Conservation (phyloP, 2,888 invertebrate genomes). For the Lepetodrilus schrolli region DNA sequence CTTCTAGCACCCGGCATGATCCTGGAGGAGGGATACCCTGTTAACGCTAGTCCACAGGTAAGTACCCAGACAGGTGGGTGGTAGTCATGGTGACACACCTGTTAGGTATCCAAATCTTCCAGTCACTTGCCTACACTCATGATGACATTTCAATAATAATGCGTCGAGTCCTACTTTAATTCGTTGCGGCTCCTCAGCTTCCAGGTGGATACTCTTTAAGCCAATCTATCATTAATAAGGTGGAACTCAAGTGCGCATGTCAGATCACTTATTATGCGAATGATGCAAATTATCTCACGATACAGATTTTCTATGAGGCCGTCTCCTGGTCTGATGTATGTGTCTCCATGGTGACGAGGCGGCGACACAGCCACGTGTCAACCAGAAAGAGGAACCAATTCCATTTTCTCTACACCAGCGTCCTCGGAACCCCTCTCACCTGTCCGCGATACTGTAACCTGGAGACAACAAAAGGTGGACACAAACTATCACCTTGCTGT, state of each 20-base stretch:
- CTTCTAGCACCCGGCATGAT: constrained; percentile 72
- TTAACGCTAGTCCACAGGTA: not conserved
- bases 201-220: not conserved
- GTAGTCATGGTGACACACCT: constrained; percentile 12
- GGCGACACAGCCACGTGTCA: no score
- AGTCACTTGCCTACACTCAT: not conserved
- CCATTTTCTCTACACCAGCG: no score
- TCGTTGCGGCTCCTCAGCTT: not conserved
- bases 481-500: no score
- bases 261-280: constrained; percentile 56
- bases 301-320: constrained; percentile 37
- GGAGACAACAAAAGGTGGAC: no score
- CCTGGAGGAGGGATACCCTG: not conserved
- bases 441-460: no score
- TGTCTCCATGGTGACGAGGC: constrained; percentile 48
- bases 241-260: constrained; percentile 49
- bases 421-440: no score
- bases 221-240: constrained; percentile 42
- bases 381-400: no score
- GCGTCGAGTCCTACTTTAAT: not conserved
- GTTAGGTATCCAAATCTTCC: constrained; percentile 3
- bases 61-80: not conserved
- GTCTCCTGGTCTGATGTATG: constrained; percentile 38
- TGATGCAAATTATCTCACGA: constrained; percentile 42
- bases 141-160: not conserved